These are phyloP conservation scores for Gnathonemus echidnorhynchus DNA, from an alignment of 2,113 vertebrate species.

Conservation along the genomic window DNA sequence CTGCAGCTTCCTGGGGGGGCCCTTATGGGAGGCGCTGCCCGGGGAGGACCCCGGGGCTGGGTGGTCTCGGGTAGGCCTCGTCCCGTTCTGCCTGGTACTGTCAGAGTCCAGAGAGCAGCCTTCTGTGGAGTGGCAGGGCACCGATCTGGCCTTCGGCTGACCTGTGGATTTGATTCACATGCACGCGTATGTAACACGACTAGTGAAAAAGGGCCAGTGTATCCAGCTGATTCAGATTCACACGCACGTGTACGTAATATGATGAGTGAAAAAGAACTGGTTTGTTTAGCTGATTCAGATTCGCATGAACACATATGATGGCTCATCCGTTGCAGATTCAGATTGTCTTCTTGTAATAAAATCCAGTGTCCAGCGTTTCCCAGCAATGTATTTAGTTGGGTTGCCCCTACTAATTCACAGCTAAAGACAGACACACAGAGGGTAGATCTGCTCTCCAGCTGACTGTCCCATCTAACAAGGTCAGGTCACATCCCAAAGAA, in stretches of 20 bases:
- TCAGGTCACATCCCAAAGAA: not conserved
- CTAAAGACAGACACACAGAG: not conserved
- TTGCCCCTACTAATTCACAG: not conserved
- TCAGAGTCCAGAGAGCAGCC: constrained; percentile 39
- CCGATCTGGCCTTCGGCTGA: constrained; percentile 58
- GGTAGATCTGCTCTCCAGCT: not conserved
- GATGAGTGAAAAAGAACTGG: too few species aligned
- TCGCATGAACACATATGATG: not conserved
- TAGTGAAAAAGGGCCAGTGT: not conserved
- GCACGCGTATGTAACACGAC: not conserved
- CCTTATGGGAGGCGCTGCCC: constrained; percentile 53
- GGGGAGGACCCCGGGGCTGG: constrained; percentile 56
- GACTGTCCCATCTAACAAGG: not conserved
- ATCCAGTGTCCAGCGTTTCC: not conserved
- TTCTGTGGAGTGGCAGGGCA: constrained; percentile 41
- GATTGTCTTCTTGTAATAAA: not conserved
- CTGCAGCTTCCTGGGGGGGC: constrained; percentile 72
- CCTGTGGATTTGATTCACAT: constrained; percentile 40
- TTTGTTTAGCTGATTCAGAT: not conserved
- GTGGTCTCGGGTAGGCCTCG: constrained; percentile 50
- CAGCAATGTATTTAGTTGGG: not conserved
- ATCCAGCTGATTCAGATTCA: not conserved
- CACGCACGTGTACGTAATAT: not conserved
- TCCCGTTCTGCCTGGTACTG: constrained; percentile 41
- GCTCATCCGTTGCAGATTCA: not conserved